Evolutionary conservation across 2,797 vertebrate genomes (phyloP).

Genomic region (Pelochelys cantorii): DNA sequence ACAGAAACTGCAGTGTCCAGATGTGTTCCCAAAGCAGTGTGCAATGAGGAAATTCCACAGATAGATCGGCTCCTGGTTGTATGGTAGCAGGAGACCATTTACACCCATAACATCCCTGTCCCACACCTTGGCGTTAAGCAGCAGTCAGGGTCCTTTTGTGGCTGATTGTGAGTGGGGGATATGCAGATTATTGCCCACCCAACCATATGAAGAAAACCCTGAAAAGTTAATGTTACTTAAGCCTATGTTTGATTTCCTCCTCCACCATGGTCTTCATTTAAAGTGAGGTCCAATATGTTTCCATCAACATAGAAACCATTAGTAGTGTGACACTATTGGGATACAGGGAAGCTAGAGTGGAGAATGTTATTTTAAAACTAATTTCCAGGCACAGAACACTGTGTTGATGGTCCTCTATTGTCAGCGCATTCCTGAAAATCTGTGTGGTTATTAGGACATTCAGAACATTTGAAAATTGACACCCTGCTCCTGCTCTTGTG

Average conservation of each 20-base stretch:
- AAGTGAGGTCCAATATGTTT: not conserved
- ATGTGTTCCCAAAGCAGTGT: too few relatives aligned
- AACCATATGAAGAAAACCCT: not conserved
- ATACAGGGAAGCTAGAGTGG: not conserved
- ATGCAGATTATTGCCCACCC: not conserved
- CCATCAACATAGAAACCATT: not conserved
- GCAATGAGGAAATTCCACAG: not conserved
- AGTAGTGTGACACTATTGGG: not conserved
- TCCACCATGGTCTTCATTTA: not conserved
- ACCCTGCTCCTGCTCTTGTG: not conserved
- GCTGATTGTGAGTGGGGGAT: too few relatives aligned
- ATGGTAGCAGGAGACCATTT: not conserved
- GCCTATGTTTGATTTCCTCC: not conserved
- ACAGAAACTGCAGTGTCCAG: slow-evolving; percentile 26
- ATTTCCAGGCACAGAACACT: not conserved
- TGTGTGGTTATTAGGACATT: not conserved
- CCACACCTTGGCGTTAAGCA: not conserved
- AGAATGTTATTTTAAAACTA: not conserved
- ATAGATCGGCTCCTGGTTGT: not conserved
- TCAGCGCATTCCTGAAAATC: not conserved
- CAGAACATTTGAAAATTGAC: not conserved
- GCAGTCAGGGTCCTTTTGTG: not conserved
- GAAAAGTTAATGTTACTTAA: not conserved
- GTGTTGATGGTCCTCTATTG: not conserved
- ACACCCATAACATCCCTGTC: not conserved